Base-by-base conservation (phyloP, 1,140 invertebrate genomes). In the Formica selysi region DNA sequence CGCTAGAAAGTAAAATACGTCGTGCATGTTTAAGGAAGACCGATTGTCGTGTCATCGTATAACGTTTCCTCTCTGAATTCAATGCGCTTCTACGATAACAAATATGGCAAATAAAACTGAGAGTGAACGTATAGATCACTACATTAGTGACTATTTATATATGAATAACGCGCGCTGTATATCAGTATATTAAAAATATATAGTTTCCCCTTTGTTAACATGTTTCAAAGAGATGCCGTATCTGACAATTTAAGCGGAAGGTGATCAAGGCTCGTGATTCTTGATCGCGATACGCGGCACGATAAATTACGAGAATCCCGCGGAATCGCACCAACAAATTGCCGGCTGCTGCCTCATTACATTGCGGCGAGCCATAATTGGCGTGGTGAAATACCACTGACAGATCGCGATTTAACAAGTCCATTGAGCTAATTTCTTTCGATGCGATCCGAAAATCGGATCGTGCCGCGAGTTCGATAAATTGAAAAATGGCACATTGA, bases 301-400 rank as follows among this genome's bases (percentile, higher is more conserved):
- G 74, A 91, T 91, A 90, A 90, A 89, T 91, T 87, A 85, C 80
- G 48, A 65, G 74, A 88, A 88, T 89, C 76, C 73, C 70, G 51
- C 76, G 54, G 74, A 85, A 76, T 90, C 62, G 81, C 59, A 76
- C 26, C 74, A 87, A 87, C 90, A 90, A 90, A 91, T 90, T 91
- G 86, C 80, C 41, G 76, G 64, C 29, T 44, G 67, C 68, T 80
- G 57, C 65, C 64, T 62, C 78, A 65, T 90, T 90, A 88, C 89
- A 85, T 81, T 83, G 84, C 88, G 67, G 73, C 64, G 65, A 67
- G n/a, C 86, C 41, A 48, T 90, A 91, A 91, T 89, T 87, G 89
- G 87, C 71, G 79, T 68, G 67, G 32, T 87, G 87, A 91, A 90
- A 91, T 86, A 90, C 83, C 62, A 70, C 36, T 38, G 80, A 90